These are phyloP conservation scores for Macaca fascicularis DNA, from an alignment of 2,113 vertebrate genomes.

Conservation along the genomic window T2T-MFA8v1.1 NC_088387.1:36914501-36915000, in stretches of 20 bases:
- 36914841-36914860: not conserved
- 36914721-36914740: not conserved
- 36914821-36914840: not conserved
- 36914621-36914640: not conserved
- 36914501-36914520: not conserved
- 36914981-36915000: not conserved
- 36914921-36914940: not conserved
- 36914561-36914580: not conserved
- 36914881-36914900: not conserved
- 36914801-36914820: not conserved
- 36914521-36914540: not conserved
- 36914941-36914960: not conserved
- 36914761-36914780: not conserved
- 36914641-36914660: not conserved
- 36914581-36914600: not conserved
- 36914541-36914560: not conserved
- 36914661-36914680: not conserved
- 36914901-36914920: not conserved
- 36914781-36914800: not conserved
- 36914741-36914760: not conserved
- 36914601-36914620: not conserved
- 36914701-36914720: not conserved
- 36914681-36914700: not conserved
- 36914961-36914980: not conserved
- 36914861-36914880: not conserved